phyloP scores from a whole-genome alignment of 2,797 vertebrate species.

The Geotrypetes seraphini region DNA sequence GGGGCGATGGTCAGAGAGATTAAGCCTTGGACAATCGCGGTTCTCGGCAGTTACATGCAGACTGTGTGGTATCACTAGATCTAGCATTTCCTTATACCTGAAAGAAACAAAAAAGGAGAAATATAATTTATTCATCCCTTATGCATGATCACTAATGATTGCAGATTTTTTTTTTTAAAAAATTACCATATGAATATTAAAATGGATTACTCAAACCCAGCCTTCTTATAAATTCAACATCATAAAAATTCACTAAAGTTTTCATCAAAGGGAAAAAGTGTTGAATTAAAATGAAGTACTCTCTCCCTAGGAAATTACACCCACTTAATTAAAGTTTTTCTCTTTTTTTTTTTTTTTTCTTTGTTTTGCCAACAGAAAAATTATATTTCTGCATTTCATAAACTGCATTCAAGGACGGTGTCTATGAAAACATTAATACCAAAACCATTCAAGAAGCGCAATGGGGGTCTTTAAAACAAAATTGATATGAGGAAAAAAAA shows the following conservation, averaged over 20 bases:
- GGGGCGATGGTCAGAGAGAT: slow-evolving; percentile 32
- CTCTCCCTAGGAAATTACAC: slow-evolving; percentile 32
- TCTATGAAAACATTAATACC: no score
- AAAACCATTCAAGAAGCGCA: no score
- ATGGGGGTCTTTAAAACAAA: no score
- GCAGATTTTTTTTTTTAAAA: slow-evolving; percentile 28
- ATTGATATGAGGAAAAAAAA: no score
- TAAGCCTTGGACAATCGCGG: slow-evolving; percentile 42
- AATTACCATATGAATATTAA: slow-evolving; percentile 59
- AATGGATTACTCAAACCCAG: slow-evolving; percentile 50
- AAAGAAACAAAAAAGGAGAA: slow-evolving; percentile 43
- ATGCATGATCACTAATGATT: slow-evolving; percentile 49
- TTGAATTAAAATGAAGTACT: slow-evolving; percentile 41
- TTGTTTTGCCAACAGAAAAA: slow-evolving; percentile 29
- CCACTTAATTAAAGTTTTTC: slow-evolving; percentile 32
- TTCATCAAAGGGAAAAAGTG: slow-evolving; percentile 49
- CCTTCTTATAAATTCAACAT: slow-evolving; percentile 54
- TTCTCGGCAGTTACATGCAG: slow-evolving; percentile 54
- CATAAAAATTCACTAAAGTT: slow-evolving; percentile 51
- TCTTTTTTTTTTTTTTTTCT: slow-evolving; percentile 3
- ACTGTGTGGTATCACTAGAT: slow-evolving; percentile 65
- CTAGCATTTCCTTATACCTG: slow-evolving; percentile 76
- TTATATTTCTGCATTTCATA: no score
- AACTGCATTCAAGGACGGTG: no score
- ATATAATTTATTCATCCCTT: slow-evolving; percentile 56